Conservation (phyloP, 30 jellyfish, hydroid and myxozoan species). For the Hydractinia symbiolongicarpus region DNA sequence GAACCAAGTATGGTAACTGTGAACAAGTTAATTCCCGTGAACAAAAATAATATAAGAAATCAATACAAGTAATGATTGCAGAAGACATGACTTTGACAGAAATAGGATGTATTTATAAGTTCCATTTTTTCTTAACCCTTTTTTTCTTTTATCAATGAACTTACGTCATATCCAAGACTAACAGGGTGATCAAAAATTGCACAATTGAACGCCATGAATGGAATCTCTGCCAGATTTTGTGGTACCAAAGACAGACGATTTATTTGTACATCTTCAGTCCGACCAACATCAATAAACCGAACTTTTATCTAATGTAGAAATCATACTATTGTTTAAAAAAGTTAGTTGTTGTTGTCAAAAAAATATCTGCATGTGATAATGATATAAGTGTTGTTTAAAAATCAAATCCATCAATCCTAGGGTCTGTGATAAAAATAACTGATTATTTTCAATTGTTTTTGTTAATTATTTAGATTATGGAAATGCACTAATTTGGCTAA, state of each 20-base stretch:
- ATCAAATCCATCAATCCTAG: too few species aligned
- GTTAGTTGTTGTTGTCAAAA: not conserved
- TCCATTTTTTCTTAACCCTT: not conserved
- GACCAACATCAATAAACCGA: constrained; percentile 31
- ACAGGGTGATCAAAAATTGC: not conserved
- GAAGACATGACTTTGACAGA: too few species aligned
- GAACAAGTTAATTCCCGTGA: too few species aligned
- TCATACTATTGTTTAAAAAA: too few species aligned
- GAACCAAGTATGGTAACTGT: too few species aligned
- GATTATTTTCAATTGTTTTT: too few species aligned
- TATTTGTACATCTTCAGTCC: constrained; percentile 12
- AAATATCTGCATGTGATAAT: not conserved
- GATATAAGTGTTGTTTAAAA: too few species aligned
- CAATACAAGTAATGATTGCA: too few species aligned
- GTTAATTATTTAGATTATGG: too few species aligned
- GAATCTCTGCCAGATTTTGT: constrained; percentile 20
- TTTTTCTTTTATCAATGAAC: not conserved
- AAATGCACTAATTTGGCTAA: too few species aligned
- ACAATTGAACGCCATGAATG: constrained; percentile 33
- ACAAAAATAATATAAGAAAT: too few species aligned
- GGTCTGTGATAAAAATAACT: too few species aligned
- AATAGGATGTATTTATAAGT: not conserved
- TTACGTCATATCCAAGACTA: constrained; percentile 26
- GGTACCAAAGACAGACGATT: constrained; percentile 28
- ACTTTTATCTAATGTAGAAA: not conserved